phyloP scores from a whole-genome alignment of 2,888 invertebrate species.

The Resseliella maxima region DNA sequence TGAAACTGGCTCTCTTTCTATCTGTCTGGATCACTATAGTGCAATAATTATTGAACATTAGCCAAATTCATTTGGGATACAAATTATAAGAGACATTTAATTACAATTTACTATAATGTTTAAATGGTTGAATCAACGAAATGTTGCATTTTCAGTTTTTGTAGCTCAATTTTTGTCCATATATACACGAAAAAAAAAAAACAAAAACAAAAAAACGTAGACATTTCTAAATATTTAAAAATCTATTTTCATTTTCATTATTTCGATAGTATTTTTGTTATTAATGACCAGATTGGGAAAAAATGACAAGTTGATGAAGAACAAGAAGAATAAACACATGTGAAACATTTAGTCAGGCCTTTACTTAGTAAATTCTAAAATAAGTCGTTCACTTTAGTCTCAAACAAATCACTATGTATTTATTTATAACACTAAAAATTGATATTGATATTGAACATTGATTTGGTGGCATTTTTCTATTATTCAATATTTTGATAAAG shows the following conservation, averaged over 20 bases:
- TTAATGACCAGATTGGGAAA: neutral
- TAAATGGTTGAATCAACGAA: neutral
- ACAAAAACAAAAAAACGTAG: no score
- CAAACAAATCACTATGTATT: neutral
- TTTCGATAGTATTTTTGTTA: neutral
- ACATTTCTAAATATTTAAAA: neutral
- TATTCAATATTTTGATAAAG: no score
- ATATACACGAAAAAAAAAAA: no score
- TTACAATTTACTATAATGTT: neutral
- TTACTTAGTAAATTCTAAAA: conserved; percentile 12
- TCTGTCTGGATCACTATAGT: neutral
- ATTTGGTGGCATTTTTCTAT: neutral
- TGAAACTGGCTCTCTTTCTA: neutral
- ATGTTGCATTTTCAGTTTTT: neutral
- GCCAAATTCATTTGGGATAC: neutral
- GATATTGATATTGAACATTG: neutral
- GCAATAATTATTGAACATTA: neutral
- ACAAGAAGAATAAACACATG: neutral
- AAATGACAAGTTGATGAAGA: no score
- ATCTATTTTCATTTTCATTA: neutral
- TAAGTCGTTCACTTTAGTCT: conserved; percentile 14
- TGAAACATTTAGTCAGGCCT: neutral
- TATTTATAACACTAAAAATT: conserved; percentile 9
- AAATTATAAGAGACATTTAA: neutral
- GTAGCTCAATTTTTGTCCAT: neutral